Percentiles rank a stretch among this genome's conserved stretches.
These are phyloP conservation scores for Sprattus sprattus DNA, from an alignment of 2,113 vertebrate genomes.

Conservation along the genomic window DNA sequence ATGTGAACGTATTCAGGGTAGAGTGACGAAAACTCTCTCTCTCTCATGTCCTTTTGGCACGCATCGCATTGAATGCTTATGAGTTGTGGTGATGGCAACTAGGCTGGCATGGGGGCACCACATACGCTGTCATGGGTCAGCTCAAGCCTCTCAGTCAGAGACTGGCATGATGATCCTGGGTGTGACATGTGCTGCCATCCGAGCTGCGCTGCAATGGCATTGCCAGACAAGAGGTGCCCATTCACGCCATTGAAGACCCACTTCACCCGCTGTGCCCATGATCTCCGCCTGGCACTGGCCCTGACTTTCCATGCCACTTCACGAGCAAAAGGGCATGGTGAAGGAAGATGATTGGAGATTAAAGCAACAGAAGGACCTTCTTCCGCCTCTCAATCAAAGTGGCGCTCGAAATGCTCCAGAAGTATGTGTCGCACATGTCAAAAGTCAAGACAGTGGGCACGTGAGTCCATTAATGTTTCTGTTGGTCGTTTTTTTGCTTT, in stretches of 20 bases:
- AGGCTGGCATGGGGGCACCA: conserved; percentile 56
- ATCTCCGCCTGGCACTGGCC: conserved; percentile 69
- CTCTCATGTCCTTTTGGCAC: background rate
- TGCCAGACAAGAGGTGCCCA: conserved; percentile 72
- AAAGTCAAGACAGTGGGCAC: background rate
- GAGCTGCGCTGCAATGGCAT: conserved; percentile 60
- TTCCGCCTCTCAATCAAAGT: conserved; percentile 3
- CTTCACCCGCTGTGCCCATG: conserved; percentile 67
- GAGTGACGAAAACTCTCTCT: background rate
- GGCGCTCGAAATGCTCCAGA: background rate
- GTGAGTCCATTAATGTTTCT: background rate
- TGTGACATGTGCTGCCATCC: conserved; percentile 74
- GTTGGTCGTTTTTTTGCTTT: background rate
- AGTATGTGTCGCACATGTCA: background rate
- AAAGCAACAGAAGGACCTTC: background rate
- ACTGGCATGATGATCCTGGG: conserved; percentile 64
- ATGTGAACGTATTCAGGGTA: background rate
- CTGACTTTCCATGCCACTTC: conserved; percentile 30
- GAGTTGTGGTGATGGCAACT: conserved; percentile 54
- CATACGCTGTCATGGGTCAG: conserved; percentile 45
- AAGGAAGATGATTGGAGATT: background rate
- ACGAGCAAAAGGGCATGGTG: background rate
- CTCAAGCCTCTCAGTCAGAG: conserved; percentile 60
- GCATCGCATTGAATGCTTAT: conserved; percentile 26
- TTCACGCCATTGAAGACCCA: conserved; percentile 64